Evolutionary conservation across 30 jellyfish, hydroid and myxozoan species (phyloP).

Genomic region (Nemopilema nomurai): DNA sequence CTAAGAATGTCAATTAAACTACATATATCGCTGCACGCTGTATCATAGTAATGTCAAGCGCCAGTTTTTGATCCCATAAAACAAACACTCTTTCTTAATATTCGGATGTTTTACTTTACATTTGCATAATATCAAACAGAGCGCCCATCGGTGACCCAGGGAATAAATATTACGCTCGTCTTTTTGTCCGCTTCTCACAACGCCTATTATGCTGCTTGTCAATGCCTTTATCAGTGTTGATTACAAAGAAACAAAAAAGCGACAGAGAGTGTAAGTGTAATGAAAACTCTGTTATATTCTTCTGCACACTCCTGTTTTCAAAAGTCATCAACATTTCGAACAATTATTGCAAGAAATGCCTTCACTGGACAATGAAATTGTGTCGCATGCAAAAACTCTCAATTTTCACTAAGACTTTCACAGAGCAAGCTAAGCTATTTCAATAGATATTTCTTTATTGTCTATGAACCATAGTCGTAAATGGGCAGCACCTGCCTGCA

Average conservation of each 20-base stretch:
- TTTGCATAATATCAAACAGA: conserved; percentile 36
- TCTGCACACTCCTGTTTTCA: neutral
- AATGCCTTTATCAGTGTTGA: conserved; percentile 10
- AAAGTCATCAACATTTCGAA: neutral
- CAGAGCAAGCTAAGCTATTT: neutral
- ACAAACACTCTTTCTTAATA: conserved; percentile 16
- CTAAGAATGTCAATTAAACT: neutral
- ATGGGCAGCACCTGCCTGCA: neutral
- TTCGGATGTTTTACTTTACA: conserved; percentile 21
- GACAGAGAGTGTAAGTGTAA: neutral
- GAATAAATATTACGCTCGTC: conserved; percentile 22
- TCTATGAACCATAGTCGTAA: neutral
- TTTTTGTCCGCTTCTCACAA: conserved; percentile 9
- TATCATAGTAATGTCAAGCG: conserved; percentile 12
- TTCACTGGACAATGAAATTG: neutral
- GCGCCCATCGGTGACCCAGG: neutral
- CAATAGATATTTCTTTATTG: neutral
- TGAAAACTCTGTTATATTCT: neutral
- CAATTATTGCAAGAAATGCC: neutral
- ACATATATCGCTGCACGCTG: neutral
- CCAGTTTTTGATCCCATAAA: conserved; percentile 1
- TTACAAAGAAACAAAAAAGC: neutral
- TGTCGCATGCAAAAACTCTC: neutral
- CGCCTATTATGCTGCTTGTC: conserved; percentile 6
- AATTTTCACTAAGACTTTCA: neutral